Percentiles rank a stretch among this genome's conserved stretches.
These are phyloP conservation scores for Drosophila parthenogenetica DNA, from an alignment of 2,888 invertebrate species.

Conservation along the genomic window DNA sequence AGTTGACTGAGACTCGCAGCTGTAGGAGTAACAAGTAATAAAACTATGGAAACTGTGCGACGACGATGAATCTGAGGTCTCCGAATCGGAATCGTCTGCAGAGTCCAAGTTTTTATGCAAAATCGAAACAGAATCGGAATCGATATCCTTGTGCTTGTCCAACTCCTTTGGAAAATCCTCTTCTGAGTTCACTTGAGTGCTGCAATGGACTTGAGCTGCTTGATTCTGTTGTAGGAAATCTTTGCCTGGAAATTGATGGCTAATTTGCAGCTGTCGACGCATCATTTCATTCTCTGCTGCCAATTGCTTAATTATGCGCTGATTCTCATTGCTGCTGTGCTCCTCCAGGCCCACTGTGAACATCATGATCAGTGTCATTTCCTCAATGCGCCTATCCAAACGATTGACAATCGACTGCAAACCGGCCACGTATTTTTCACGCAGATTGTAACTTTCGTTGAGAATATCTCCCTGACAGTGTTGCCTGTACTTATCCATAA, in stretches of 20 bases:
- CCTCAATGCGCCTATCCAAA: slow-evolving; percentile 55
- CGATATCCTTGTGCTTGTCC: background rate
- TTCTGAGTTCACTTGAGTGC: slow-evolving; percentile 51
- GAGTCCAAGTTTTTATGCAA: slow-evolving; percentile 5
- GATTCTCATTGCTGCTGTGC: slow-evolving; percentile 37
- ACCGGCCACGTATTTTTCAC: slow-evolving; percentile 43
- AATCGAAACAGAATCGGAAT: no score
- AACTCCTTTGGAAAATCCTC: background rate
- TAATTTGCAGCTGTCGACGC: slow-evolving; percentile 61
- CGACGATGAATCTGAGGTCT: slow-evolving; percentile 10
- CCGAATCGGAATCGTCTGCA: background rate
- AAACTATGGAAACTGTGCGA: slow-evolving; percentile 48
- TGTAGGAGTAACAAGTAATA: slow-evolving; percentile 38
- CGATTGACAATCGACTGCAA: slow-evolving; percentile 34
- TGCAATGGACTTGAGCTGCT: slow-evolving; percentile 17
- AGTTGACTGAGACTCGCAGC: slow-evolving; percentile 15
- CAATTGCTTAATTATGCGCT: slow-evolving; percentile 46
- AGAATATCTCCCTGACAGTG: slow-evolving; percentile 37
- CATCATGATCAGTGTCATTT: slow-evolving; percentile 56
- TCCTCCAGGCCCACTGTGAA: slow-evolving; percentile 35
- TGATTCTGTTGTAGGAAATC: slow-evolving; percentile 31
- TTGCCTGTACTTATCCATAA: slow-evolving; percentile 52
- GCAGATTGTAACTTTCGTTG: slow-evolving; percentile 30
- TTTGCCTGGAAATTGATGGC: background rate
- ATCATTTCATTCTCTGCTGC: slow-evolving; percentile 52